These are phyloP conservation scores for Philereme transversata DNA, from an alignment of 2,888 invertebrate species.

Conservation along the genomic window DNA sequence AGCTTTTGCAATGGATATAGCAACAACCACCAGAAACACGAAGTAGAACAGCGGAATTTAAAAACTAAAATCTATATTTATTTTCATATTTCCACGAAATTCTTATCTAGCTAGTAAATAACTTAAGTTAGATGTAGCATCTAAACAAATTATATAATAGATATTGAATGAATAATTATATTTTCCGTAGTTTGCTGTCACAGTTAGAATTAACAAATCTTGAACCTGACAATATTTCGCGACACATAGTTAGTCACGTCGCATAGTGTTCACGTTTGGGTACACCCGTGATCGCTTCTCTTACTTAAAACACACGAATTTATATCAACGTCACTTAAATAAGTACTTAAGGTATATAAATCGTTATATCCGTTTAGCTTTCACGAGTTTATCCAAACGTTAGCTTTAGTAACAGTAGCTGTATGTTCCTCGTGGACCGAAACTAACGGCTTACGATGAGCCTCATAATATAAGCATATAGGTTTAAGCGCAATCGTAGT, in stretches of 20 bases:
- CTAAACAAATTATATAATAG: conserved; percentile 57
- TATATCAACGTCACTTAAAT: conserved; percentile 26
- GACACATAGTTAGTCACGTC: conserved; percentile 36
- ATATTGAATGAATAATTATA: conserved; percentile 50
- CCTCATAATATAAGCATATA: conserved; percentile 65
- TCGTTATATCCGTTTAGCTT: conserved; percentile 19
- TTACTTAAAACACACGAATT: conserved; percentile 13
- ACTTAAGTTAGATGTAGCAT: conserved; percentile 50
- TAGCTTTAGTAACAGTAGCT: conserved; percentile 55
- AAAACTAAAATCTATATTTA: conserved; percentile 49
- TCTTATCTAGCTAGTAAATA: conserved; percentile 33
- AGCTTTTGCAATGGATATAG: neutral
- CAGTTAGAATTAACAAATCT: conserved; percentile 35
- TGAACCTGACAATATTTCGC: conserved; percentile 35
- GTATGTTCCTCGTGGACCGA: conserved; percentile 62
- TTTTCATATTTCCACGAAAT: conserved; percentile 63
- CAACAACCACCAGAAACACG: no score
- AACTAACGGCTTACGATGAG: conserved; percentile 64
- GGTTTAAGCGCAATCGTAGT: conserved; percentile 64
- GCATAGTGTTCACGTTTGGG: conserved; percentile 40
- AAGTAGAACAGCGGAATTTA: conserved; percentile 22
- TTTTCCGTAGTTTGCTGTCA: conserved; percentile 75
- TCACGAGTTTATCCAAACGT: conserved; percentile 47
- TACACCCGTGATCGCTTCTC: conserved; percentile 37
- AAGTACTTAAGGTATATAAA: conserved; percentile 24